phyloP scores from a whole-genome alignment of 2,888 invertebrate genomes.

The Myathropa florea region DNA sequence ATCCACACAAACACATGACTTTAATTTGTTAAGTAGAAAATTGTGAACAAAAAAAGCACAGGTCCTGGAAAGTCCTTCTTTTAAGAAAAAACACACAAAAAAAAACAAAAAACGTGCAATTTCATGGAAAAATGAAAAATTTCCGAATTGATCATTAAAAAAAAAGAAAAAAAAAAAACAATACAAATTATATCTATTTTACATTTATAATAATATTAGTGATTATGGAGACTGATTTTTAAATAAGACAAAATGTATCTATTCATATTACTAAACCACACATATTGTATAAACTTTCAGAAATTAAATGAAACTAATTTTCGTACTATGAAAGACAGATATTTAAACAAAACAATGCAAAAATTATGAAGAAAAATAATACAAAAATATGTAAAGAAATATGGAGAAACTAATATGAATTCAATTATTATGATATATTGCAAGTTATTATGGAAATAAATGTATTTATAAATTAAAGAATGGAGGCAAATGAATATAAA shows the following conservation, averaged over 20 bases:
- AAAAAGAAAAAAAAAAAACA: conserved; percentile 9
- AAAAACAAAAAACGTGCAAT: neutral
- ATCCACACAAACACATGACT: conserved; percentile 11
- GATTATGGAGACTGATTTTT: conserved; percentile 69
- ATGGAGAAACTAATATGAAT: conserved; percentile 47
- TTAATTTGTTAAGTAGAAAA: neutral
- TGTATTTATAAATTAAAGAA: conserved; percentile 65
- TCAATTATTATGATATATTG: conserved; percentile 53
- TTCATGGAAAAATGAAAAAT: conserved; percentile 5
- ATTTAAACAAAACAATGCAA: conserved; percentile 8
- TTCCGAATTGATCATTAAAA: conserved; percentile 44
- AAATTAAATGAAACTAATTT: conserved; percentile 50
- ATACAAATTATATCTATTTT: conserved; percentile 65
- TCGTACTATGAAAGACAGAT: conserved; percentile 47
- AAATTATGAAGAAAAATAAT: neutral
- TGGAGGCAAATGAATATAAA: conserved; percentile 19
- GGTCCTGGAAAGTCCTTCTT: neutral
- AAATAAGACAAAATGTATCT: conserved; percentile 67
- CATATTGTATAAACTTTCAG: conserved; percentile 62
- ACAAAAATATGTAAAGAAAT: neutral
- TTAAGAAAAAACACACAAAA: neutral
- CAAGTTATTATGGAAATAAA: conserved; percentile 59
- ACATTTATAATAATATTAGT: conserved; percentile 66
- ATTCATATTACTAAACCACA: conserved; percentile 62
- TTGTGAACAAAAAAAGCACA: neutral